Base-by-base conservation (phyloP, 2,888 invertebrate genomes). In the Calliphora vomitoria region DNA sequence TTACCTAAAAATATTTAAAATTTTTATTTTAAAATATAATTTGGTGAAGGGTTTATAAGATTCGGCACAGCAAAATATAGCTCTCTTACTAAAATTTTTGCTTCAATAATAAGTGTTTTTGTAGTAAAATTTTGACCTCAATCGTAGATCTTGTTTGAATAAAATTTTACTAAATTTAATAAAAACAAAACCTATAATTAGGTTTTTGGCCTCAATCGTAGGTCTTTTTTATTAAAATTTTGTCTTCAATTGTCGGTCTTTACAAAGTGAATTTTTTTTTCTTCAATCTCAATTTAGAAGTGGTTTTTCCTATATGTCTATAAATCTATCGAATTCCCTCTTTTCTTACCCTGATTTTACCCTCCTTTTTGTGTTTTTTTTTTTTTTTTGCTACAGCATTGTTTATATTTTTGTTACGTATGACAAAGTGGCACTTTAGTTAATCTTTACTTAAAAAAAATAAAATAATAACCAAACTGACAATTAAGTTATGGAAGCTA, bases 341-440 rank as follows among this genome's bases (percentile, higher is more conserved):
- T 6, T 75, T 75, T 60, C 2, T 13, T 35, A 13, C 35, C 3
- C 64, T 64, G 76, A 20, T 20, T 76, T 50, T 53, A 18, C 13
- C 4, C 15, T 11, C 25, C 1, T 25, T 25, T 25, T 20, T 58
- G 41, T 3, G 18, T 25, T 18, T 4, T 0, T 18, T 10, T 44
- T 10, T 81, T 18, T 41, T 20, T 13, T n/a, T 50, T 62, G 4
- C 18, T 8, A 1, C 10, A 53, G 15, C 18, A 35, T 47, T 18
- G 15, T 20, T 50, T 15, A 8, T 68, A 50, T 44, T 78, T 13
- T 68, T 83, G 62, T 72, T 71, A 72, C 60, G 44, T 50, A 87
- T 72, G 76, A 87, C 81, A 87, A 83, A 81, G 87, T 87, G 87
- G 13, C 76, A 81, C 80, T 81, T 87, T 60, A 68, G 71, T 84